A percentile compares a stretch with the other conserved stretches of the same genome.
These are phyloP conservation scores for Dascillus cervinus DNA, from an alignment of 2,888 invertebrate species.

Conservation along the genomic window DNA sequence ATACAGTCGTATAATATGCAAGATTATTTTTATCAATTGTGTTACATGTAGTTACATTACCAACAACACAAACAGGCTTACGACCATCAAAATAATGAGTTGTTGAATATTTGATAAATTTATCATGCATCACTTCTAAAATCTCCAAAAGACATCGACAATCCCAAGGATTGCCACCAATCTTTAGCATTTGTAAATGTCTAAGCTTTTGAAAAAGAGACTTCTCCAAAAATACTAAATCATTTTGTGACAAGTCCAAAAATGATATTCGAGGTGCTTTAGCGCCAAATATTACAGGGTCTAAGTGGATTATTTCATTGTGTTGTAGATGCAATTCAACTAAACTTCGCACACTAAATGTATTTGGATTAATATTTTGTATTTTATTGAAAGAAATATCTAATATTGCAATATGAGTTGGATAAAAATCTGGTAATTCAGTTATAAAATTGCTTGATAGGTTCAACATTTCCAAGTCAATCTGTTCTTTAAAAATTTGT, in stretches of 20 bases:
- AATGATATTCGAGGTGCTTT: constrained; percentile 14
- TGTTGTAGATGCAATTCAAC: constrained; percentile 15
- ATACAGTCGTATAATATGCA: too few relatives aligned
- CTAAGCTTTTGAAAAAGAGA: constrained; percentile 18
- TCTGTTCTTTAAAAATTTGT: constrained; percentile 8
- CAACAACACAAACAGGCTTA: constrained; percentile 19
- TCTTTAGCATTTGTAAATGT: constrained; percentile 20
- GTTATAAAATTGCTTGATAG: constrained; percentile 13
- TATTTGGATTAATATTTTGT: too few relatives aligned
- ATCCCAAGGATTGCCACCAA: constrained; percentile 24
- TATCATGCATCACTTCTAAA: constrained; percentile 10
- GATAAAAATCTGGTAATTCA: constrained; percentile 8
- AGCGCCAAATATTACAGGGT: constrained; percentile 16
- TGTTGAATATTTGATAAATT: constrained; percentile 11
- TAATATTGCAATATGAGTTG: too few relatives aligned
- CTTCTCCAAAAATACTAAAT: constrained; percentile 19
- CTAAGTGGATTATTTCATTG: constrained; percentile 19
- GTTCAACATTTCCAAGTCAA: constrained; percentile 9
- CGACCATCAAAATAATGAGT: constrained; percentile 19
- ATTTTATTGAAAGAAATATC: too few relatives aligned
- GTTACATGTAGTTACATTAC: constrained; percentile 4
- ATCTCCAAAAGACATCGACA: constrained; percentile 19
- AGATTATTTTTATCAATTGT: constrained; percentile 5
- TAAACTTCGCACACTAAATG: constrained; percentile 17
- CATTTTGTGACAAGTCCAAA: constrained; percentile 20